Base-by-base conservation (phyloP, 1,140 invertebrate genomes). In the Drosophila neocordata region DNA sequence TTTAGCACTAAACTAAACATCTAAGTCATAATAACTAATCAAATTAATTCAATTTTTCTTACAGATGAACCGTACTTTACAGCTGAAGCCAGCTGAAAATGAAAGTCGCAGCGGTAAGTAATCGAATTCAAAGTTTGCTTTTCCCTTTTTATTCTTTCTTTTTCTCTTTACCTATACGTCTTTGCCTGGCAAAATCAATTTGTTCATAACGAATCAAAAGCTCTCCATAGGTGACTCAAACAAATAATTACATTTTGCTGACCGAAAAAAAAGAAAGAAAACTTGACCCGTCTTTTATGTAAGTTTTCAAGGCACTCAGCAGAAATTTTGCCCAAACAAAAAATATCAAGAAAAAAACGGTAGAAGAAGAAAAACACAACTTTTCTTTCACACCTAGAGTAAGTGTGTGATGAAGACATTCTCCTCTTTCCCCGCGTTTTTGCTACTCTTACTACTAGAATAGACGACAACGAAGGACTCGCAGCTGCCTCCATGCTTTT, bases 21-120 rank as follows among this genome's bases (percentile, higher is more conserved):
- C 15, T 20, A 9, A 1, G 22, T 5, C n/a, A 22, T 38, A 44
- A 18, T 58, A 56, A 62, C 52, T 53, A 60, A 59, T 48, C 48
- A 53, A 22, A 31, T 15, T 20, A 48, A 20, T 48, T 48, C 48
- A n/a, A 53, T 35, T 35, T 51, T 69, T 13, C 13, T 84, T 97
- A 37, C 95, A 99, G 98, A 99, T 99, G 98, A 98, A 99, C 96
- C 97, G 98, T 95, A 97, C 98, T 94, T 98, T 99, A 94, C 98
- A 99, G 95, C 98, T 99, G 94, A 99, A 99, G 94, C 98, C 98
- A 94, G 98, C 98, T 93, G 98, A 99, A 94, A 98, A 96, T 94
- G 98, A 99, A 95, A 98, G 98, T 94, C 96, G 97, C 95, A 97
- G 97, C 96, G 97, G 98, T 98, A 94, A 95, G 93, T 93, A 85